A percentile compares a stretch with the other conserved stretches of the same genome.
phyloP scores from a whole-genome alignment of 2,113 vertebrate species.

The Poeciliopsis occidentalis region DNA sequence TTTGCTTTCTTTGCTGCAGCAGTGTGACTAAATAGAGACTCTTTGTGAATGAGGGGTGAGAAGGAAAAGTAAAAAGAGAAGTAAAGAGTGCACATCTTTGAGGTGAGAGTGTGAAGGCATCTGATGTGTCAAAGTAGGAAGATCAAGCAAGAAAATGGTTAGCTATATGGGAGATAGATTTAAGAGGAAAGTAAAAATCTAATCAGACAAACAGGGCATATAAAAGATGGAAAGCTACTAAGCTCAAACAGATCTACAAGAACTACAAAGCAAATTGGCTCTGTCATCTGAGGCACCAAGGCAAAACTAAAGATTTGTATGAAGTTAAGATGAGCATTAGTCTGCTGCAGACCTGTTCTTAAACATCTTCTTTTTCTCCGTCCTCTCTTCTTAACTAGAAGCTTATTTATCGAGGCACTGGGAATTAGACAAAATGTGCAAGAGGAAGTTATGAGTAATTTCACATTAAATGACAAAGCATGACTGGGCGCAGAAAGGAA shows the following conservation, averaged over 20 bases:
- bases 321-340: neutral
- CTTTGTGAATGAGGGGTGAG: slow-evolving; percentile 27
- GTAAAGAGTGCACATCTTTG: slow-evolving; percentile 1
- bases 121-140: slow-evolving; percentile 14
- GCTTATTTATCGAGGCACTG: neutral
- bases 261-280: slow-evolving; percentile 1
- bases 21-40: slow-evolving; percentile 5
- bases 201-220: slow-evolving; percentile 7
- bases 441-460: slow-evolving; percentile 1
- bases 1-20: slow-evolving; percentile 22
- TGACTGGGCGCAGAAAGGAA: slow-evolving; percentile 3
- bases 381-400: slow-evolving; percentile 1
- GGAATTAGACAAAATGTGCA: neutral
- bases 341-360: slow-evolving; percentile 42
- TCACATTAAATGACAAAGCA: slow-evolving; percentile 26
- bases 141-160: slow-evolving; percentile 4
- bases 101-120: slow-evolving; percentile 16
- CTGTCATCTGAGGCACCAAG: neutral
- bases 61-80: slow-evolving; percentile 21
- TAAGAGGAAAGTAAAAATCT: neutral
- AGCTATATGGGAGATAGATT: slow-evolving; percentile 3
- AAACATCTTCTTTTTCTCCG: neutral
- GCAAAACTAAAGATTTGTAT: slow-evolving; percentile 3
- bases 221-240: neutral
- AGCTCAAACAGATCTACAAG: slow-evolving; percentile 14